Evolutionary conservation across 2,888 invertebrate genomes (phyloP).

Genomic region (Hermaeophaga mercurialis): DNA sequence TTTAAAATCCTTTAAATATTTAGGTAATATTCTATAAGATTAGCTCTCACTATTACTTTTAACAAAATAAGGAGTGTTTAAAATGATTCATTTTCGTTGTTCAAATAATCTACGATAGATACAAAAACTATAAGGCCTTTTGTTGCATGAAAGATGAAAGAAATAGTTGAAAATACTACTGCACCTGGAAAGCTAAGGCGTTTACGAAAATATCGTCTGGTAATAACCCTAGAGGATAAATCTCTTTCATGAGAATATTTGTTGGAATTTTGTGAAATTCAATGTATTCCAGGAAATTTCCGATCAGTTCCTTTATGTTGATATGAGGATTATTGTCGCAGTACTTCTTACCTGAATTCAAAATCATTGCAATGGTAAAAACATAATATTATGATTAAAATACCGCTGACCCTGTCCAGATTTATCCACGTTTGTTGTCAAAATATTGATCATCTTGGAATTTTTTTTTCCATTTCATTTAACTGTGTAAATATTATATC

Average conservation of each 20-base stretch:
- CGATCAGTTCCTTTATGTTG: slow-evolving; percentile 81
- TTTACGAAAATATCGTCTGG: slow-evolving; percentile 93
- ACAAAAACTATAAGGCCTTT: background rate
- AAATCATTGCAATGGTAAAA: slow-evolving; percentile 21
- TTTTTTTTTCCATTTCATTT: too few species aligned
- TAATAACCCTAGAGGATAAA: slow-evolving; percentile 86
- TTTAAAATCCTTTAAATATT: too few species aligned
- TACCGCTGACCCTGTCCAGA: too few species aligned
- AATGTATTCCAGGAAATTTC: slow-evolving; percentile 89
- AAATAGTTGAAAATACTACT: slow-evolving; percentile 48
- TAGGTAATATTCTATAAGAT: too few species aligned
- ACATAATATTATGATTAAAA: too few species aligned
- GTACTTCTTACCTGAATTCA: slow-evolving; percentile 73
- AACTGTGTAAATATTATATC: too few species aligned
- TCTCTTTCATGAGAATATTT: slow-evolving; percentile 89
- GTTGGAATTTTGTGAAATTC: slow-evolving; percentile 96
- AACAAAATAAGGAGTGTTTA: too few species aligned
- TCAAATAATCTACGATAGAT: background rate
- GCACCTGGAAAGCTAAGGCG: slow-evolving; percentile 93
- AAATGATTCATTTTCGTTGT: too few species aligned
- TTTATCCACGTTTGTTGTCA: slow-evolving; percentile 1
- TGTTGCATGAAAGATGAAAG: slow-evolving; percentile 5
- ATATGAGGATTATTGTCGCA: slow-evolving; percentile 85
- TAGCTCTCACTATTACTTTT: too few species aligned
- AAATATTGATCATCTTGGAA: too few species aligned